These are phyloP conservation scores for Aramus guarauna DNA, from an alignment of 2,113 vertebrate species.

Conservation along the genomic window DNA sequence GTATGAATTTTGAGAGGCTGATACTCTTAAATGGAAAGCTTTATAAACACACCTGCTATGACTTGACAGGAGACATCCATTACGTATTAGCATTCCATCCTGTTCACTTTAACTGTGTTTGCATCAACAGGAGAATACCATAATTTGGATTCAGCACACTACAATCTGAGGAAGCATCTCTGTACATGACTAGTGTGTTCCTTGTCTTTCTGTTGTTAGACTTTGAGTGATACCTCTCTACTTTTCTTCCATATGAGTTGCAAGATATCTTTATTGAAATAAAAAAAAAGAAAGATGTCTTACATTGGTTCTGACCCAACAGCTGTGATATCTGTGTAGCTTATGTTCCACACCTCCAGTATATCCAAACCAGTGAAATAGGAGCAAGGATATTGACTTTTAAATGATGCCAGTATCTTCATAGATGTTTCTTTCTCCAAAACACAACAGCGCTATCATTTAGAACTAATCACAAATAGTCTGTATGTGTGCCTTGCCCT, in stretches of 20 bases:
- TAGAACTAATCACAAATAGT: background rate
- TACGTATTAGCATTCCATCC: background rate
- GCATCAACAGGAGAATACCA: background rate
- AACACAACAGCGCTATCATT: background rate
- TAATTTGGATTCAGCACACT: background rate
- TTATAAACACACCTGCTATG: background rate
- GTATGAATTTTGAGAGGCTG: background rate
- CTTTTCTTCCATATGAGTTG: background rate
- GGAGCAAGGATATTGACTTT: background rate
- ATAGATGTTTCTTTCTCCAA: background rate
- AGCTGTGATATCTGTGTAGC: background rate
- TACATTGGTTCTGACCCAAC: background rate
- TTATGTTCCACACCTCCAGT: background rate
- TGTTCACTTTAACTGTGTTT: background rate
- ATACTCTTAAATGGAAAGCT: background rate
- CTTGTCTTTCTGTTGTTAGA: background rate
- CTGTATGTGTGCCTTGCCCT: background rate
- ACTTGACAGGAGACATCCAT: background rate
- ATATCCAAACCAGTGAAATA: background rate
- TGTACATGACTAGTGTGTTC: background rate
- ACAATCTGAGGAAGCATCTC: background rate
- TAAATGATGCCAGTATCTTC: background rate
- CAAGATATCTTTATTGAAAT: background rate
- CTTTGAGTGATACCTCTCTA: background rate
- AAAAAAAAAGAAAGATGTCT: background rate